These are phyloP conservation scores for Drosophila chauvacae DNA, from an alignment of 1,140 invertebrate genomes.

Conservation along the genomic window DNA sequence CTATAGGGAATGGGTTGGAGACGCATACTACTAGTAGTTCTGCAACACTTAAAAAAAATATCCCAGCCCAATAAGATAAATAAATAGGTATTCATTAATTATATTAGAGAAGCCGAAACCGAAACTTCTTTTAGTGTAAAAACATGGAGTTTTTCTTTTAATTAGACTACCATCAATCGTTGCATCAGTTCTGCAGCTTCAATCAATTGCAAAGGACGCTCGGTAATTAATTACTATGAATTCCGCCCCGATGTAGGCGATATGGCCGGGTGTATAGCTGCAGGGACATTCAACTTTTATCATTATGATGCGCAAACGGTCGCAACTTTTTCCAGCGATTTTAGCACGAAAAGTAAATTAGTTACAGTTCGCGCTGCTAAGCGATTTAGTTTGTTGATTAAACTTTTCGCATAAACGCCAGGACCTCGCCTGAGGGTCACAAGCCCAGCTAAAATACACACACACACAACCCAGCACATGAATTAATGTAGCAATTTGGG, in stretches of 20 bases:
- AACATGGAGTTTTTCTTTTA: not conserved
- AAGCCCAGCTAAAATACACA: not conserved
- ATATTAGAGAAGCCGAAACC: too few relatives aligned
- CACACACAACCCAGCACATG: slow-evolving; percentile 4
- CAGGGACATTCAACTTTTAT: slow-evolving; percentile 70
- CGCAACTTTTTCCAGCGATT: slow-evolving; percentile 59
- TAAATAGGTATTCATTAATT: too few relatives aligned
- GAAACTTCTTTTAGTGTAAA: too few relatives aligned
- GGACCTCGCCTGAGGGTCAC: slow-evolving; percentile 45
- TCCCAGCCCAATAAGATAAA: not conserved
- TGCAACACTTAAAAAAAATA: not conserved
- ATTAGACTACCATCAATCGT: slow-evolving; percentile 26
- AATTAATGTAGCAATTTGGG: slow-evolving; percentile 20
- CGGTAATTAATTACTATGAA: slow-evolving; percentile 40
- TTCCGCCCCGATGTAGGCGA: slow-evolving; percentile 3
- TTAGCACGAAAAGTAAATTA: slow-evolving; percentile 62
- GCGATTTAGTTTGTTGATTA: slow-evolving; percentile 81
- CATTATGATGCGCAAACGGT: slow-evolving; percentile 81
- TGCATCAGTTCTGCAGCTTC: slow-evolving; percentile 25
- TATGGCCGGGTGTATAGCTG: slow-evolving; percentile 27
- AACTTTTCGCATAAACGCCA: slow-evolving; percentile 77
- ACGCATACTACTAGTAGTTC: not conserved
- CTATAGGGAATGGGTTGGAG: slow-evolving; percentile 1
- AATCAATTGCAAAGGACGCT: slow-evolving; percentile 45
- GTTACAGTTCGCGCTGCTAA: slow-evolving; percentile 75